phyloP scores from a whole-genome alignment of 2,888 invertebrate species.

The Hecatera dysodea region DNA sequence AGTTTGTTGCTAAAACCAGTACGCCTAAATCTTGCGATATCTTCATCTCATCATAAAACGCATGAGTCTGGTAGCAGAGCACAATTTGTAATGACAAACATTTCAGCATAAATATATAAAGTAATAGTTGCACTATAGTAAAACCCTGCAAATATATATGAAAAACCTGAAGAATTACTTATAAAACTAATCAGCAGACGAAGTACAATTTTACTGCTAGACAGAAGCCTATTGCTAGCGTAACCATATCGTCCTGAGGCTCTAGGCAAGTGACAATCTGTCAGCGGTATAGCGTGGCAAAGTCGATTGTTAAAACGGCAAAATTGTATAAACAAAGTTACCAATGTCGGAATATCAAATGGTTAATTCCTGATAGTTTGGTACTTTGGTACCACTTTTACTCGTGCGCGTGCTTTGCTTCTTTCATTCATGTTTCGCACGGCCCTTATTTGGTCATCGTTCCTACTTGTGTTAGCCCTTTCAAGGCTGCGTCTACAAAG shows the following conservation, averaged over 20 bases:
- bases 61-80: slow-evolving; percentile 22
- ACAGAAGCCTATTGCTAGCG: background rate
- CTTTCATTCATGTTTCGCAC: too few relatives aligned
- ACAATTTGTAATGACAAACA: slow-evolving; percentile 7
- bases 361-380: too few relatives aligned
- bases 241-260: too few relatives aligned
- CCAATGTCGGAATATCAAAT: too few relatives aligned
- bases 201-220: background rate
- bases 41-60: slow-evolving; percentile 27
- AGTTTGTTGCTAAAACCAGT: slow-evolving; percentile 27
- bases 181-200: background rate
- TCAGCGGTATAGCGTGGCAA: too few relatives aligned
- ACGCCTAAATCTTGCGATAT: slow-evolving; percentile 22
- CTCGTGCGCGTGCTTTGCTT: too few relatives aligned
- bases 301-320: too few relatives aligned
- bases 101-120: slow-evolving; percentile 22
- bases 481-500: too few relatives aligned
- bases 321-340: background rate
- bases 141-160: background rate
- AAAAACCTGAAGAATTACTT: background rate
- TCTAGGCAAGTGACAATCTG: too few relatives aligned
- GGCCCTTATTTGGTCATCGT: too few relatives aligned
- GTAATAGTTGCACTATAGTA: slow-evolving; percentile 24
- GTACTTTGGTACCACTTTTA: too few relatives aligned
- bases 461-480: too few relatives aligned